These are phyloP conservation scores for Geopemphigus sp. DNA, from an alignment of 1,140 invertebrate species.

Conservation along the genomic window DNA sequence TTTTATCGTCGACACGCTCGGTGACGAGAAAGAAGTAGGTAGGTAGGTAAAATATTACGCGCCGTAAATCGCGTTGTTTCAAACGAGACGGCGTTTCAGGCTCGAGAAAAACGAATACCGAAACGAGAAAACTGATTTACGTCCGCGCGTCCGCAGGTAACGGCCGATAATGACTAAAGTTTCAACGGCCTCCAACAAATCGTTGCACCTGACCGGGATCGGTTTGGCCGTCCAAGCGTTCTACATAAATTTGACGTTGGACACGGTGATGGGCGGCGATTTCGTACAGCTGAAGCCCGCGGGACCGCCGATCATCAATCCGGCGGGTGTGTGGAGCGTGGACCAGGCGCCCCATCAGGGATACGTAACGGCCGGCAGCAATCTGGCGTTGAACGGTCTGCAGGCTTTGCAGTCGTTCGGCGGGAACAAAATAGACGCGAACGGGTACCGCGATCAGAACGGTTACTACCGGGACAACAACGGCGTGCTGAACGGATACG, in stretches of 20 bases:
- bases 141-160: no score
- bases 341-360: slow-evolving; percentile 35
- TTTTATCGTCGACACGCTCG: no score
- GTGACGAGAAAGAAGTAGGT: no score
- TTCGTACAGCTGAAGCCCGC: slow-evolving; percentile 50
- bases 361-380: slow-evolving; percentile 40
- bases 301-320: slow-evolving; percentile 51
- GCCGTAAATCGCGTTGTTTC: no score
- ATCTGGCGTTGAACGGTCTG: slow-evolving; percentile 49
- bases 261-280: slow-evolving; percentile 51
- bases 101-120: no score
- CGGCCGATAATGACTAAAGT: slow-evolving; percentile 44
- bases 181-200: slow-evolving; percentile 50
- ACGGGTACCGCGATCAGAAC: slow-evolving; percentile 51
- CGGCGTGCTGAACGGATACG: slow-evolving; percentile 52
- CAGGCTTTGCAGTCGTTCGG: slow-evolving; percentile 45
- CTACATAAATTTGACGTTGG: slow-evolving; percentile 52
- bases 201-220: slow-evolving; percentile 52
- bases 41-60: no score
- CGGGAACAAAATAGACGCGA: slow-evolving; percentile 45
- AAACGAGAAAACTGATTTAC: no score
- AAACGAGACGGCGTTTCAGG: no score
- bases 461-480: slow-evolving; percentile 52
- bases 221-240: slow-evolving; percentile 52
- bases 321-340: slow-evolving; percentile 50